Percentiles rank a stretch among this genome's conserved stretches.
phyloP scores from a whole-genome alignment of 2,888 invertebrate genomes.

The Metallyticus violacea region DNA sequence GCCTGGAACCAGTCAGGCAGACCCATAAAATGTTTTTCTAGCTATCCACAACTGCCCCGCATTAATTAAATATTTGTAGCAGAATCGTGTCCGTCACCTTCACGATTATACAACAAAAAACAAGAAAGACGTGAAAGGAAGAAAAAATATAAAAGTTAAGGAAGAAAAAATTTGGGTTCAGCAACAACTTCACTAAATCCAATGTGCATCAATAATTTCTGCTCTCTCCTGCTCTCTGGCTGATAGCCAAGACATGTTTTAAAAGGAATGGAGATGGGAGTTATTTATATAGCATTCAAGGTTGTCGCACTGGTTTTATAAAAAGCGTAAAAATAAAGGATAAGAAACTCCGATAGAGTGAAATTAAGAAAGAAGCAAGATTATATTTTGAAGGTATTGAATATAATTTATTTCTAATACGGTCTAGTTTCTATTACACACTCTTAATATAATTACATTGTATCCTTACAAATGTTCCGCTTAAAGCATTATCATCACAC shows the following conservation, averaged over 20 bases:
- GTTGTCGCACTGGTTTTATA: not conserved
- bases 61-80: not conserved
- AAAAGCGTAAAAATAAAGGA: no score
- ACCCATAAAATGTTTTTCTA: not conserved
- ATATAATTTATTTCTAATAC: not conserved
- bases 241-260: slow-evolving; percentile 22
- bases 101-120: not conserved
- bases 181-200: slow-evolving; percentile 10
- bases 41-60: not conserved
- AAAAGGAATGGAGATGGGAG: not conserved
- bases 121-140: no score
- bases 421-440: not conserved
- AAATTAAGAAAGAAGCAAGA: not conserved
- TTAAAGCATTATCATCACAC: no score
- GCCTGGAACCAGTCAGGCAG: not conserved
- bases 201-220: slow-evolving; percentile 18
- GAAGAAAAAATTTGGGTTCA: not conserved
- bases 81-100: not conserved
- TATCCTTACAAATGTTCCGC: no score
- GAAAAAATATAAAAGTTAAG: no score
- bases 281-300: not conserved
- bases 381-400: not conserved
- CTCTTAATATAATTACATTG: not conserved
- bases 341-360: not conserved
- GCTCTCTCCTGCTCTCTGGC: not conserved